Evolutionary conservation across 2,797 vertebrate genomes (phyloP), one percentile per base, ranked within the genome.

Genomic region (Oryzias sinensis): DNA sequence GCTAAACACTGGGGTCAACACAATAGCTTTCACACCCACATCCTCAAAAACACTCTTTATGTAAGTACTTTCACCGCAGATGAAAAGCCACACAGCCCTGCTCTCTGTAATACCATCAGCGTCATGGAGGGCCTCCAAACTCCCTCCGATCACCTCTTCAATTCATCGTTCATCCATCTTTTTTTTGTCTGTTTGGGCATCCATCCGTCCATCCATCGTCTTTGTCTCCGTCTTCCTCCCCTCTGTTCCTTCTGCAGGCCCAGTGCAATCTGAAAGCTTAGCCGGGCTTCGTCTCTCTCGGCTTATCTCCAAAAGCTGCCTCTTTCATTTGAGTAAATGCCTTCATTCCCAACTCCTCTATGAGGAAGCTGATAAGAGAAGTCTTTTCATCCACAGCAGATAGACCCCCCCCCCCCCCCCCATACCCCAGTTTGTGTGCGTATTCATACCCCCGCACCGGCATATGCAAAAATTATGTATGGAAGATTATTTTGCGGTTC

Each of bases 301-400:
- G 73, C 85, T 88, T 89, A 89, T 90, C 87, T 88, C 80, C 77
- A 78, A 83, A 86, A 79, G 74, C 85, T 70, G 67, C 72, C 80
- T 85, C 86, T 89, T 87, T 87, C 73, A 89, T 89, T 87, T 86
- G 79, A 88, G 84, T 88, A 88, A 91, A 89, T 81, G 86, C 87
- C 87, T 90, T 89, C 85, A 83, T 90, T 90, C 84, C 79, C 73
- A 18, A 70, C 81, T 85, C 76, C 79, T 88, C 83, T 82, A 87
- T 83, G 81, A 85, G 77, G 72, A 74, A 75, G 80, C 83, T 86
- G 89, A 91, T 92, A 92, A 90, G 89, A 76, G 79, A 83, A 67
- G 82, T 88, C 80, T 90, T 90, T 88, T 47, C 20, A 88, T 88
- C 84, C 84, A 62, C 65, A 63, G 76, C 62, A 83, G 77, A 89